Evolutionary conservation across 1,140 invertebrate genomes (phyloP).

Genomic region (Brachystomella parvula): DNA sequence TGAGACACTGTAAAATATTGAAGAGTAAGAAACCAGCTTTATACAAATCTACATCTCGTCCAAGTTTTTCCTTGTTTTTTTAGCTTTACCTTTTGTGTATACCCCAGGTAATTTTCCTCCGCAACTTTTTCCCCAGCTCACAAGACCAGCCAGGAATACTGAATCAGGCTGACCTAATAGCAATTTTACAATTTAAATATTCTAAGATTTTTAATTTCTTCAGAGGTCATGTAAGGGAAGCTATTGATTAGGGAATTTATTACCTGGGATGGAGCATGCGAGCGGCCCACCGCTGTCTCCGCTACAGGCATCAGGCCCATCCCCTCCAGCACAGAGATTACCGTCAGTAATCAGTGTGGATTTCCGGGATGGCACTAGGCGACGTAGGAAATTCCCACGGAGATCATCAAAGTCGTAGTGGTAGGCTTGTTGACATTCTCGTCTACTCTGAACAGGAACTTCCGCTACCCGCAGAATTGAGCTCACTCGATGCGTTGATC

Average conservation of each 20-base stretch:
- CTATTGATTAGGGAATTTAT: not conserved
- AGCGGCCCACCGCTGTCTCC: conserved; percentile 12
- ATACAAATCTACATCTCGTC: no score
- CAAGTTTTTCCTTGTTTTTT: no score
- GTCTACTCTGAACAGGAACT: conserved; percentile 1
- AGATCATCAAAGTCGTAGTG: conserved; percentile 3
- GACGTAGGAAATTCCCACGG: conserved; percentile 4
- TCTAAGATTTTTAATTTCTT: not conserved
- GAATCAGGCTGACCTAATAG: conserved; percentile 1
- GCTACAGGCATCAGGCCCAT: conserved; percentile 9
- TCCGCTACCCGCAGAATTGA: conserved; percentile 3
- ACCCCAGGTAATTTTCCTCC: not conserved
- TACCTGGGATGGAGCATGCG: conserved; percentile 10
- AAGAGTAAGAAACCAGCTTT: no score
- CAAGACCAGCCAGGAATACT: conserved; percentile 1
- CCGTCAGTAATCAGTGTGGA: not conserved
- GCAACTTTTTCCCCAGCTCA: conserved; percentile 5
- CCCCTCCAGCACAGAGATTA: conserved; percentile 10
- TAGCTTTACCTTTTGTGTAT: conserved; percentile 16
- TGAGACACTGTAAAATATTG: conserved; percentile 2
- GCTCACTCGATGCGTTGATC: not conserved
- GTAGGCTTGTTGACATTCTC: conserved; percentile 2
- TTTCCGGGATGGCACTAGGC: not conserved
- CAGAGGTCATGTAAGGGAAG: not conserved
- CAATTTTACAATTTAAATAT: not conserved